Evolutionary conservation across 2,797 vertebrate genomes (phyloP).

Genomic region (Rhynchonycteris naso): DNA sequence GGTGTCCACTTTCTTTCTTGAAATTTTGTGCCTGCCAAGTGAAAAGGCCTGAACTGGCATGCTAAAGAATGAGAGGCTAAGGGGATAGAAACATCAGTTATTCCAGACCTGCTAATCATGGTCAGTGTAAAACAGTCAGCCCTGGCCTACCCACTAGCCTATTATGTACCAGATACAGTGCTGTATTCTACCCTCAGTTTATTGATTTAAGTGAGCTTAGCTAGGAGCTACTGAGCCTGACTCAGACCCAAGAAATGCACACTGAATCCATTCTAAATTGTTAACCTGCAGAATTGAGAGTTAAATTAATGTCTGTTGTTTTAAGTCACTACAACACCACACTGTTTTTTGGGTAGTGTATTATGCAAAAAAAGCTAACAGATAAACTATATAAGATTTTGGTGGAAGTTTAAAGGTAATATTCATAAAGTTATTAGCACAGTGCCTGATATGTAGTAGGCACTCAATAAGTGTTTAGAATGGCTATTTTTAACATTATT

Average conservation of each 20-base stretch:
- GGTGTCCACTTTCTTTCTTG: background rate
- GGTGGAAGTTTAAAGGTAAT: background rate
- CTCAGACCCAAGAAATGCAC: background rate
- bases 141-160: background rate
- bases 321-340: background rate
- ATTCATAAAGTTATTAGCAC: background rate
- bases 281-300: background rate
- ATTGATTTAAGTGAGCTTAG: background rate
- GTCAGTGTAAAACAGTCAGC: background rate
- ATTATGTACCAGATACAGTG: background rate
- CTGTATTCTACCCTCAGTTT: background rate
- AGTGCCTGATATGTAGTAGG: background rate
- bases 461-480: background rate
- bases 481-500: slow-evolving; percentile 3
- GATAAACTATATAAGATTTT: background rate
- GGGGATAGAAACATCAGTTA: background rate
- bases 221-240: background rate
- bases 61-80: background rate
- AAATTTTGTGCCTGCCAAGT: background rate
- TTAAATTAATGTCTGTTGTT: background rate
- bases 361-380: background rate
- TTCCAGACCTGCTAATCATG: background rate
- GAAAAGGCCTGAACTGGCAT: background rate
- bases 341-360: background rate
- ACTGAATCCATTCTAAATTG: background rate